Conservation (phyloP, 2,888 invertebrate species). For the Lysandra coridon region DNA sequence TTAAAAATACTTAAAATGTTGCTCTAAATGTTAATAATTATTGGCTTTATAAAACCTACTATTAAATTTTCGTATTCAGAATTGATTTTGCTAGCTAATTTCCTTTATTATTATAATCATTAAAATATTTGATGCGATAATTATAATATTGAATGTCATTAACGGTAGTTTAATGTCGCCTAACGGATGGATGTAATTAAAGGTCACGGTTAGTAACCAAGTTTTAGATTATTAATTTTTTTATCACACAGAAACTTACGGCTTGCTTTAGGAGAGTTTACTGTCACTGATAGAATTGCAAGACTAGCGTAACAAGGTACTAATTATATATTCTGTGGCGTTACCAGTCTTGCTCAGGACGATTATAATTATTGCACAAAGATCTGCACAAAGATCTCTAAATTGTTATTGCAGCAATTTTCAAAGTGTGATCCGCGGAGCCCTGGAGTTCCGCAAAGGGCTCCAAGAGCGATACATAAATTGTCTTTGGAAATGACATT, state of each 20-base stretch:
- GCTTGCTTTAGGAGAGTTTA: no score
- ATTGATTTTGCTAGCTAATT: not conserved
- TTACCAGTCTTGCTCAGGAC: no score
- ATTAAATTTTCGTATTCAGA: not conserved
- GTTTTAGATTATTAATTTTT: not conserved
- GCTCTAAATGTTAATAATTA: not conserved
- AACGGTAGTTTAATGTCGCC: not conserved
- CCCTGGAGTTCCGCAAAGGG: no score
- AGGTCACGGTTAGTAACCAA: not conserved
- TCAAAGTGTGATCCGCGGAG: no score
- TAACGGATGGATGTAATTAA: not conserved
- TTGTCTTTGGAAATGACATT: no score
- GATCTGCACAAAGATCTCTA: no score
- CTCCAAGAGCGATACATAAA: no score
- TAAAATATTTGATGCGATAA: not conserved
- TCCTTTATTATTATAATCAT: not conserved
- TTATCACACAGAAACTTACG: not conserved
- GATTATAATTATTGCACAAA: no score
- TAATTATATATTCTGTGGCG: no score
- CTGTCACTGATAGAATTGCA: no score
- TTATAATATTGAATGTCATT: not conserved
- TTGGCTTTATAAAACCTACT: not conserved
- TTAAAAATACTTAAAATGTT: not conserved
- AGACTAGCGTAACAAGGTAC: no score
- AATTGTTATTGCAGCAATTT: no score